Conservation (phyloP, 2,888 invertebrate species). For the Amblyjoppa fuscipennis region DNA sequence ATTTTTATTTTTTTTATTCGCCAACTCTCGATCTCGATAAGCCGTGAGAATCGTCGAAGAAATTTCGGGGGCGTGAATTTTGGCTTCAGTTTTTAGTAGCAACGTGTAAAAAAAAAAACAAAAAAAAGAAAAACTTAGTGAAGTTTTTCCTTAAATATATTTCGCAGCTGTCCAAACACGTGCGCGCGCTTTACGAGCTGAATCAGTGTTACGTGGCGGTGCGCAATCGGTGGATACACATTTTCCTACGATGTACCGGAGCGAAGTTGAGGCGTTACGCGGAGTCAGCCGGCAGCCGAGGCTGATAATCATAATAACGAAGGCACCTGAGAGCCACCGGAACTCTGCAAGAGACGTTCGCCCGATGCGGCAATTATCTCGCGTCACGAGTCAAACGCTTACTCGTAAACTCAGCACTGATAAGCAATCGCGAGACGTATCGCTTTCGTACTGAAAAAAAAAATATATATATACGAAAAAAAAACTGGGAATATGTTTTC, state of each 20-base stretch:
- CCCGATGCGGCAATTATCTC: constrained; percentile 4
- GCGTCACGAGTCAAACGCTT: neutral
- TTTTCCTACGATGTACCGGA: neutral
- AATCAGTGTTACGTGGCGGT: neutral
- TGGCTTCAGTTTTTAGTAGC: neutral
- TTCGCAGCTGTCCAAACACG: neutral
- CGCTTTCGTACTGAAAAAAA: too few relatives aligned
- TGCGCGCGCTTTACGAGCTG: neutral
- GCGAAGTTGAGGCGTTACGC: neutral
- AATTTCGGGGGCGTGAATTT: neutral
- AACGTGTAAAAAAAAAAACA: neutral
- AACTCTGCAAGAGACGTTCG: neutral
- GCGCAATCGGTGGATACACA: neutral
- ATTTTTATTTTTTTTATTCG: neutral
- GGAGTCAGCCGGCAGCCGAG: neutral
- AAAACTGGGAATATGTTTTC: neutral
- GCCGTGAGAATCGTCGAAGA: neutral
- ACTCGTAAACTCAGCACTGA: neutral
- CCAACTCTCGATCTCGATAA: neutral
- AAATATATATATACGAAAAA: neutral
- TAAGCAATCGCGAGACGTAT: neutral
- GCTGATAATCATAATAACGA: constrained; percentile 9
- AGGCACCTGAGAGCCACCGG: constrained; percentile 4
- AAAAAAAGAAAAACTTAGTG: too few relatives aligned
- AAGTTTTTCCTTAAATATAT: neutral